phyloP scores from a whole-genome alignment of 2,797 vertebrate species.

The Chaetodon trifasciatus region DNA sequence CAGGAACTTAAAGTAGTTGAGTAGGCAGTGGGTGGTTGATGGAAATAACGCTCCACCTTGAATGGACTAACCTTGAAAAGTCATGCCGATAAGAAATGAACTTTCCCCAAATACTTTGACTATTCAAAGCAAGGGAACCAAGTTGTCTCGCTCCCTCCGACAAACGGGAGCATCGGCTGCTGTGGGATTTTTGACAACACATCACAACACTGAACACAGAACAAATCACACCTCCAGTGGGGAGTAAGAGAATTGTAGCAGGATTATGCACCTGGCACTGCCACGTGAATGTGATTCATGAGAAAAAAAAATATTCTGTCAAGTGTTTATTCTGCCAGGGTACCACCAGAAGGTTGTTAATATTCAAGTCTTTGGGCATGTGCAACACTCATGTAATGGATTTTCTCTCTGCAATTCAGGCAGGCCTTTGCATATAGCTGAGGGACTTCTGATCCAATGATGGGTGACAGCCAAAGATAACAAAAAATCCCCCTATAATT shows the following conservation, averaged over 20 bases:
- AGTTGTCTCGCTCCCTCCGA: slow-evolving; percentile 27
- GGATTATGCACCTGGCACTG: slow-evolving; percentile 77
- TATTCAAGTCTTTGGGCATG: slow-evolving; percentile 75
- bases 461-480: slow-evolving; percentile 81
- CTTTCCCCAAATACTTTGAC: slow-evolving; percentile 33
- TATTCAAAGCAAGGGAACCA: slow-evolving; percentile 28
- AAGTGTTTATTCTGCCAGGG: slow-evolving; percentile 71
- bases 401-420: slow-evolving; percentile 61
- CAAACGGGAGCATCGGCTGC: slow-evolving; percentile 46
- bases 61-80: slow-evolving; percentile 27
- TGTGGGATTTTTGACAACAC: slow-evolving; percentile 64
- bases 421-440: slow-evolving; percentile 63
- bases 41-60: background rate
- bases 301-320: slow-evolving; percentile 36
- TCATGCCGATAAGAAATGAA: background rate
- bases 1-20: background rate
- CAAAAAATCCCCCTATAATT: slow-evolving; percentile 75
- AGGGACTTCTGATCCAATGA: slow-evolving; percentile 77
- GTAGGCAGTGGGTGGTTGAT: background rate
- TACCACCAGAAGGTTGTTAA: slow-evolving; percentile 75
- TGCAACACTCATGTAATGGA: slow-evolving; percentile 69
- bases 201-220: slow-evolving; percentile 55
- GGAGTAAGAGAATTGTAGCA: slow-evolving; percentile 60
- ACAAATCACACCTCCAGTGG: slow-evolving; percentile 62
- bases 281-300: slow-evolving; percentile 73